Evolutionary conservation across 2,888 invertebrate species (phyloP).

Genomic region (Drosophila limbata): DNA sequence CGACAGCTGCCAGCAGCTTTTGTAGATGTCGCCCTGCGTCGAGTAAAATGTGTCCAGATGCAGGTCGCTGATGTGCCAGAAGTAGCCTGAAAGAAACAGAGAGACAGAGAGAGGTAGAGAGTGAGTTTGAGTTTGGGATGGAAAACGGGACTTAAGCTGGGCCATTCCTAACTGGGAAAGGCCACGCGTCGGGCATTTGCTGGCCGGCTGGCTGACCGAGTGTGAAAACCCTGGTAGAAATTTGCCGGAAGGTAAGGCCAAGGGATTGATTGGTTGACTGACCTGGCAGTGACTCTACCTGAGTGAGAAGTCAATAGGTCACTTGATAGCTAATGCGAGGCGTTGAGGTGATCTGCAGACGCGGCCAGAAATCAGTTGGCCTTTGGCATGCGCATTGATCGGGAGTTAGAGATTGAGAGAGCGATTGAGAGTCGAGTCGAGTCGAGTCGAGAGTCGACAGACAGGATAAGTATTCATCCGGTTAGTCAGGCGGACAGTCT

Average conservation of each 20-base stretch:
- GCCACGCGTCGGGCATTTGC: conserved; percentile 44
- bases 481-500: conserved; percentile 22
- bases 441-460: conserved; percentile 14
- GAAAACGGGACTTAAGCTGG: conserved; percentile 31
- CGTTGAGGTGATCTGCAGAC: conserved; percentile 28
- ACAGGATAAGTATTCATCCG: conserved; percentile 27
- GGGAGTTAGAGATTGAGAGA: conserved; percentile 18
- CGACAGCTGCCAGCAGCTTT: conserved; percentile 64
- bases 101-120: not conserved
- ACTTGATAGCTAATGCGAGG: conserved; percentile 41
- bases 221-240: conserved; percentile 24
- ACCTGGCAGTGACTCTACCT: conserved; percentile 16
- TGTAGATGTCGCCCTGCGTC: conserved; percentile 88
- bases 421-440: conserved; percentile 13
- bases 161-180: conserved; percentile 56
- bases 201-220: conserved; percentile 8
- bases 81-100: conserved; percentile 90
- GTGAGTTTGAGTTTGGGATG: not conserved
- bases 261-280: conserved; percentile 17
- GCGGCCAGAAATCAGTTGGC: conserved; percentile 50
- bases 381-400: conserved; percentile 69
- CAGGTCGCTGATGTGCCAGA: conserved; percentile 98
- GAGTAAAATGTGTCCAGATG: conserved; percentile 95
- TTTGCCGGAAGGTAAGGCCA: not conserved
- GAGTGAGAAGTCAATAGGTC: conserved; percentile 46